Percentiles rank a stretch among this genome's conserved stretches.
Conservation (phyloP, 2,113 vertebrate species). For the Miniopterus natalensis region DNA sequence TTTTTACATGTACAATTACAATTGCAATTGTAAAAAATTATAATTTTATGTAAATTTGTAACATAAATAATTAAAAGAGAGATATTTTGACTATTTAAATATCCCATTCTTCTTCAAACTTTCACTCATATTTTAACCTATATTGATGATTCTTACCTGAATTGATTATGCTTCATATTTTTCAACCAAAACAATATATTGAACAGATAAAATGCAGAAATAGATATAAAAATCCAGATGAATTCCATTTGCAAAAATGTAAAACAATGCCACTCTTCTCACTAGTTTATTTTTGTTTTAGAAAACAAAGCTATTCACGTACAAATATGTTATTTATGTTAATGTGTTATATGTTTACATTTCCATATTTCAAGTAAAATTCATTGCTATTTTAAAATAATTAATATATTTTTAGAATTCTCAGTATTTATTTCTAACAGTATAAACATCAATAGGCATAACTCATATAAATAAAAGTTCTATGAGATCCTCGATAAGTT, state of each 20-base stretch:
- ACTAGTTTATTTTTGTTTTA: neutral
- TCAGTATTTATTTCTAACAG: neutral
- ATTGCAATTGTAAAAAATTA: neutral
- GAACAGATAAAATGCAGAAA: neutral
- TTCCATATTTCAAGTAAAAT: neutral
- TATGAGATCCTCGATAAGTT: neutral
- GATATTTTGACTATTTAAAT: neutral
- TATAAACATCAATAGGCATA: neutral
- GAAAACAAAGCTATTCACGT: constrained; percentile 4
- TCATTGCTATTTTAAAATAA: constrained; percentile 35
- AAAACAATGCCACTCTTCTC: constrained; percentile 3
- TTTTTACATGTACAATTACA: neutral
- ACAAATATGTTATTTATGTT: neutral
- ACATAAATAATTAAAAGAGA: neutral
- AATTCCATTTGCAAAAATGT: neutral
- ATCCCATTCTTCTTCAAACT: neutral
- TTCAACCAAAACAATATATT: neutral
- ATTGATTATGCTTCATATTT: constrained; percentile 6
- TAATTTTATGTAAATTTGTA: neutral
- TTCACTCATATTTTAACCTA: neutral
- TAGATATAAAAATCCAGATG: neutral
- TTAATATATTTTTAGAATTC: neutral
- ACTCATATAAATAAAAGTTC: neutral
- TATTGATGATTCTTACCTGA: neutral
- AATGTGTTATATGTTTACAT: neutral